These are phyloP conservation scores for Pachyramphus minor DNA, from an alignment of 2,113 vertebrate genomes.

Conservation along the genomic window DNA sequence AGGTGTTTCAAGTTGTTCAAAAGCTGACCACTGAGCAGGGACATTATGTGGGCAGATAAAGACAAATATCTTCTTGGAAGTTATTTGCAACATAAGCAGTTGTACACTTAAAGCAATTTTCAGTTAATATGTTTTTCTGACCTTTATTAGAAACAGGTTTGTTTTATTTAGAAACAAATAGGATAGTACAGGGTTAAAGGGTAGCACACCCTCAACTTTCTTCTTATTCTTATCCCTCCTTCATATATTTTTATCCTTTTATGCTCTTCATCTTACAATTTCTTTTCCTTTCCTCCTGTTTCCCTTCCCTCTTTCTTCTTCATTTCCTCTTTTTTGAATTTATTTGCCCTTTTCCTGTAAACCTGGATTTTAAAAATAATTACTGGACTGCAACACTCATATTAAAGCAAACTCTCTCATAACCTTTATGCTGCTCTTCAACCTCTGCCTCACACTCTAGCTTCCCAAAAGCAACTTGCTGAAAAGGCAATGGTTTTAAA, in stretches of 20 bases:
- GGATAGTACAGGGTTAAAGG: background rate
- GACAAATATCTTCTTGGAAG: background rate
- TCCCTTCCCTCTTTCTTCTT: background rate
- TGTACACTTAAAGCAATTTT: background rate
- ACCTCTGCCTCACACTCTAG: fast-evolving
- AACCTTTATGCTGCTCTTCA: background rate
- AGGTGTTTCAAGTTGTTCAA: background rate
- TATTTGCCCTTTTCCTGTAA: background rate
- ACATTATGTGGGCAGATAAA: background rate
- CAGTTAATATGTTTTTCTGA: background rate
- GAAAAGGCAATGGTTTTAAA: background rate
- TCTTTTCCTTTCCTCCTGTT: background rate
- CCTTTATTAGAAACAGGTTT: background rate
- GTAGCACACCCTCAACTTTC: background rate
- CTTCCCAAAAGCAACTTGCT: background rate
- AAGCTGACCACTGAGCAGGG: background rate
- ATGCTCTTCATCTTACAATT: background rate
- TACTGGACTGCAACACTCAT: background rate
- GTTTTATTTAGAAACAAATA: background rate
- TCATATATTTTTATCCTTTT: background rate
- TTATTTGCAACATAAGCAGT: fast-evolving
- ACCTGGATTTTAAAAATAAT: background rate
- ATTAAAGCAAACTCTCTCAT: background rate
- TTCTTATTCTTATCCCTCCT: background rate
- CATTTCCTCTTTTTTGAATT: background rate